A percentile compares a stretch with the other conserved stretches of the same genome.
Conservation (phyloP, 2,888 invertebrate genomes). For the Fragum whitleyi region DNA sequence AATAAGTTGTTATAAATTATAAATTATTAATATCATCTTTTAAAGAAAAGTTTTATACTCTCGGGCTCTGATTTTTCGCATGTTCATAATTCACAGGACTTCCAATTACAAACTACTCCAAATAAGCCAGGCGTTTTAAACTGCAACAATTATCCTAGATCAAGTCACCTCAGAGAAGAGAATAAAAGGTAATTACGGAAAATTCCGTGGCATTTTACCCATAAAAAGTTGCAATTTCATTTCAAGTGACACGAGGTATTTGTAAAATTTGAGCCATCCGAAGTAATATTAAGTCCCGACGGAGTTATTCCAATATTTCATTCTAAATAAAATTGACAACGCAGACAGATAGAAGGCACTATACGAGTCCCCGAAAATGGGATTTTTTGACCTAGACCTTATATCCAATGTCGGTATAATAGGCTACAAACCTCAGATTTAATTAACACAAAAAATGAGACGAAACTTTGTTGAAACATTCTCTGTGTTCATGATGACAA, state of each 20-base stretch:
- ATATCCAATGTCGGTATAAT: too few relatives aligned
- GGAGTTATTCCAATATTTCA: not conserved
- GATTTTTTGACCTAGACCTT: not conserved
- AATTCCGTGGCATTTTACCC: conserved; percentile 1
- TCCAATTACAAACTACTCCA: too few relatives aligned
- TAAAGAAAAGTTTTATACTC: too few relatives aligned
- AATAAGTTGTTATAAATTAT: too few relatives aligned
- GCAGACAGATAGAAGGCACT: not conserved
- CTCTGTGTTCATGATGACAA: too few relatives aligned
- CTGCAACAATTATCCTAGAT: not conserved
- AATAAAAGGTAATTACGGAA: not conserved
- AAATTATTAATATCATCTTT: too few relatives aligned
- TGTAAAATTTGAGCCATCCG: not conserved
- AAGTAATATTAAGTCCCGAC: not conserved
- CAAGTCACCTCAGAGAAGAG: not conserved
- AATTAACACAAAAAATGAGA: too few relatives aligned
- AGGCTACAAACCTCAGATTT: too few relatives aligned
- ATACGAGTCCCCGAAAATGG: not conserved
- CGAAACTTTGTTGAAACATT: too few relatives aligned
- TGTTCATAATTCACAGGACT: too few relatives aligned
- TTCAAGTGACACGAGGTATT: not conserved
- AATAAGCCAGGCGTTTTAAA: not conserved
- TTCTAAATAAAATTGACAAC: conserved; percentile 6
- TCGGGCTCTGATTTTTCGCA: too few relatives aligned
- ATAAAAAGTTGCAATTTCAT: not conserved